Evolutionary conservation across 2,113 vertebrate genomes (phyloP).

Genomic region (Pollachius pollachius): DNA sequence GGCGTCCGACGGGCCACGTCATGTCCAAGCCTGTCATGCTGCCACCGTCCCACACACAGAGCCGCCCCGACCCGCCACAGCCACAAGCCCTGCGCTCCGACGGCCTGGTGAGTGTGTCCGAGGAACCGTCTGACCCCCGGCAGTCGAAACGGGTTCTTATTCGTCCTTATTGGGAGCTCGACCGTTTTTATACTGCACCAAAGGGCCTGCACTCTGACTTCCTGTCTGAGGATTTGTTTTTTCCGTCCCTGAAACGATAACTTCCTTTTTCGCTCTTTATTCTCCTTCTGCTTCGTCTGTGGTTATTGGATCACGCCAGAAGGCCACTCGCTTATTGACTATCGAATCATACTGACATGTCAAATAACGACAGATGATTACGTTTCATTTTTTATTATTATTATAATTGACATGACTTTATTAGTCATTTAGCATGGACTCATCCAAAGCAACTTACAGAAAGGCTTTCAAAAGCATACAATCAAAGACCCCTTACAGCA

Average conservation of each 20-base stretch:
- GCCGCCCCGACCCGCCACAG: slow-evolving; percentile 69
- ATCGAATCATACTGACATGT: not conserved
- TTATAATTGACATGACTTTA: too few relatives aligned
- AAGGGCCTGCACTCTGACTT: not conserved
- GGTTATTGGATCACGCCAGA: slow-evolving; percentile 29
- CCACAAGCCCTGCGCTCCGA: slow-evolving; percentile 83
- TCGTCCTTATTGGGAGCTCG: too few relatives aligned
- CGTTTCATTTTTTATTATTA: too few relatives aligned
- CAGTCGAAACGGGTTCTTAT: too few relatives aligned
- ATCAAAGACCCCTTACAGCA: too few relatives aligned
- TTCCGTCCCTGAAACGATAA: not conserved
- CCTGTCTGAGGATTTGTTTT: not conserved
- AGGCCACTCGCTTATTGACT: not conserved
- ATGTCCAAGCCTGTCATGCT: slow-evolving; percentile 96
- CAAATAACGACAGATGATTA: too few relatives aligned
- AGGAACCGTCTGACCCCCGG: too few relatives aligned
- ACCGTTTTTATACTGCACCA: not conserved
- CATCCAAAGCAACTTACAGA: too few relatives aligned
- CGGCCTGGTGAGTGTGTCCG: slow-evolving; percentile 80
- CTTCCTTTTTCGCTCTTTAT: slow-evolving; percentile 4
- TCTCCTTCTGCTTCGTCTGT: slow-evolving; percentile 24
- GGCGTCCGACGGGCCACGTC: slow-evolving; percentile 80
- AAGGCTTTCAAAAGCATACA: too few relatives aligned
- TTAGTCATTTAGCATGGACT: too few relatives aligned
- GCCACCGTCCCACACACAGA: slow-evolving; percentile 78